These are phyloP conservation scores for Xestia sexstrigata DNA, from an alignment of 2,888 invertebrate species.

Conservation along the genomic window DNA sequence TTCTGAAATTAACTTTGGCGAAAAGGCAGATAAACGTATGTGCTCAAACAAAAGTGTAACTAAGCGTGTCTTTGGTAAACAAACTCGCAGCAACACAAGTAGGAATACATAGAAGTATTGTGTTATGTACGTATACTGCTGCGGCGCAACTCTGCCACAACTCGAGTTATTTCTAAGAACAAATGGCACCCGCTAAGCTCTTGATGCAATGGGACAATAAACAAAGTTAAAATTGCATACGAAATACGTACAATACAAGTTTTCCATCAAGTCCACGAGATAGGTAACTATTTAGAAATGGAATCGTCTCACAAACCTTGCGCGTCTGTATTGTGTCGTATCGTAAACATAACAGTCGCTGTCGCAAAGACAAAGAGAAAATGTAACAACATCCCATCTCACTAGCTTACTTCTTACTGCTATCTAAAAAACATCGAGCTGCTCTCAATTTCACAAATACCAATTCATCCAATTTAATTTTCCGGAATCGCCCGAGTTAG, in stretches of 20 bases:
- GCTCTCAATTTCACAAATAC: conserved; percentile 42
- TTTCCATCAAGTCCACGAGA: conserved; percentile 23
- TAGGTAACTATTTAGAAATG: conserved; percentile 49
- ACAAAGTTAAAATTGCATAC: conserved; percentile 49
- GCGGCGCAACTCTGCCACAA: conserved; percentile 56
- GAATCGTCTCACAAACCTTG: conserved; percentile 31
- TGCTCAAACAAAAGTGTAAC: conserved; percentile 55
- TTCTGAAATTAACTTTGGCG: conserved; percentile 56
- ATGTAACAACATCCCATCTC: conserved; percentile 31
- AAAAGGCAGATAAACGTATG: conserved; percentile 56
- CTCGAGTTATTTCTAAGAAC: conserved; percentile 61
- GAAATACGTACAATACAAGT: conserved; percentile 3
- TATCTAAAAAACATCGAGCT: conserved; percentile 33
- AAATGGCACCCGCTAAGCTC: conserved; percentile 56
- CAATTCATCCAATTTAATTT: conserved; percentile 54
- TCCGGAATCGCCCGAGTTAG: conserved; percentile 44
- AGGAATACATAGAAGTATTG: conserved; percentile 47
- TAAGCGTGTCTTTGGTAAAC: conserved; percentile 55
- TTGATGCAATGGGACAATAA: conserved; percentile 45
- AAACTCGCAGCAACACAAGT: conserved; percentile 44
- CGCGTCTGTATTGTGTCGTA: conserved; percentile 25
- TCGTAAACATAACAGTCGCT: conserved; percentile 43
- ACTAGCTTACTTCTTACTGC: conserved; percentile 36
- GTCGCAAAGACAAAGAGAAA: conserved; percentile 36
- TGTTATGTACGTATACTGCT: conserved; percentile 53